These are phyloP conservation scores for Liodrosophila aerea DNA, from an alignment of 2,888 invertebrate genomes.

Conservation along the genomic window DNA sequence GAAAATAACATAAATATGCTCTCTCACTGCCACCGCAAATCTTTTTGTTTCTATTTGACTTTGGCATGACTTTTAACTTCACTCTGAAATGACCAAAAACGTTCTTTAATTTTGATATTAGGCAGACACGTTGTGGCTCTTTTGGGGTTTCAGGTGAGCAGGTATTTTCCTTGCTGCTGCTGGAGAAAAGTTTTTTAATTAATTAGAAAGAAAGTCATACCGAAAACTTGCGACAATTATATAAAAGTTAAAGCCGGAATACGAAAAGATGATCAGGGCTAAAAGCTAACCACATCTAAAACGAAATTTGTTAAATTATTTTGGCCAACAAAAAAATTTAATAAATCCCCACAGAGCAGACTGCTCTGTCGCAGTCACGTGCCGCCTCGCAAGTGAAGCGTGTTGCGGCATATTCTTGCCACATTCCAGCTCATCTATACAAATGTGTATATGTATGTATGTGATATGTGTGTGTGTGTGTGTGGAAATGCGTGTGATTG, in stretches of 20 bases:
- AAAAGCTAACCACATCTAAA: constrained; percentile 59
- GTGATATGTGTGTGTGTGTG: constrained; percentile 11
- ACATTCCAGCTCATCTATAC: constrained; percentile 29
- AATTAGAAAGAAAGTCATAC: constrained; percentile 60
- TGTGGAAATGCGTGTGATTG: background rate
- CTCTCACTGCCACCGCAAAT: constrained; percentile 54
- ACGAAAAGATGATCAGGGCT: constrained; percentile 19
- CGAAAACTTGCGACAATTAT: constrained; percentile 68
- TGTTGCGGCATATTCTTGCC: constrained; percentile 46
- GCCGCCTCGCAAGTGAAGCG: constrained; percentile 44
- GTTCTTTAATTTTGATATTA: constrained; percentile 26
- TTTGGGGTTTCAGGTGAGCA: constrained; percentile 45
- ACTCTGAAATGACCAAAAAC: constrained; percentile 44
- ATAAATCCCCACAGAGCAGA: constrained; percentile 48
- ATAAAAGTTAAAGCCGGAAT: constrained; percentile 56
- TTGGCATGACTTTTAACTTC: constrained; percentile 51
- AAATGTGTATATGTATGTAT: constrained; percentile 3
- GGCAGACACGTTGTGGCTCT: constrained; percentile 16
- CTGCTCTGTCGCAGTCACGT: constrained; percentile 67
- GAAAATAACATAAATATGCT: constrained; percentile 21
- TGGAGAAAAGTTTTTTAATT: constrained; percentile 69
- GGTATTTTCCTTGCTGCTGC: constrained; percentile 41
- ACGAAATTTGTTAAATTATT: constrained; percentile 53
- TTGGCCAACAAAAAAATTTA: constrained; percentile 49
- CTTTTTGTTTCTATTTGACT: constrained; percentile 55